Evolutionary conservation across 2,797 vertebrate species (phyloP).

Genomic region (Acanthis flammea): DNA sequence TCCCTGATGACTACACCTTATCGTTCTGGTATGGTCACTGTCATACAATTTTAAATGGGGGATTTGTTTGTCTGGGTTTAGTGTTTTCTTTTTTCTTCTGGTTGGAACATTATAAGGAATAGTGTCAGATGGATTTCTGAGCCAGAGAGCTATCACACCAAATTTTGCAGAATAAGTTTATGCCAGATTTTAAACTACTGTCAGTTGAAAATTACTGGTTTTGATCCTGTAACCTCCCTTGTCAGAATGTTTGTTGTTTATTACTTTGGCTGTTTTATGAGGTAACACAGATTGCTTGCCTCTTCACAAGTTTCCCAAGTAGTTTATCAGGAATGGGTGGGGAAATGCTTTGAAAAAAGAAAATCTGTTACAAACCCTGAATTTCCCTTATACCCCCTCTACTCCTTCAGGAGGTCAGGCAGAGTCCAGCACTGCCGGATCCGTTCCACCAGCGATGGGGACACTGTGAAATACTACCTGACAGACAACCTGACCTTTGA

Average conservation of each 20-base stretch:
- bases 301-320: not conserved
- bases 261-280: not conserved
- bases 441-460: conserved; percentile 81
- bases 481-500: conserved; percentile 89
- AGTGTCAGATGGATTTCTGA: not conserved
- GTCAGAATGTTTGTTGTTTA: not conserved
- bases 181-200: not conserved
- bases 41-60: not conserved
- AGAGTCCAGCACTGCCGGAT: conserved; percentile 95
- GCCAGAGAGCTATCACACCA: not conserved
- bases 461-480: conserved; percentile 82
- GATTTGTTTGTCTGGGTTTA: not conserved
- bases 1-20: conserved; percentile 84
- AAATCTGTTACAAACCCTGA: not conserved
- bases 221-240: not conserved
- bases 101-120: not conserved
- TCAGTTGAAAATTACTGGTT: not conserved
- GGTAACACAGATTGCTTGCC: not conserved
- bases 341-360: not conserved
- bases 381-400: not conserved
- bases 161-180: not conserved
- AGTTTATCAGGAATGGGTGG: not conserved
- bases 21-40: conserved; percentile 88
- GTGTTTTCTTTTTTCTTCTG: not conserved
- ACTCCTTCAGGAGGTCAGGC: conserved; percentile 82